Base-by-base conservation (phyloP, 2,888 invertebrate genomes). In the Parnassius mnemosyne region DNA sequence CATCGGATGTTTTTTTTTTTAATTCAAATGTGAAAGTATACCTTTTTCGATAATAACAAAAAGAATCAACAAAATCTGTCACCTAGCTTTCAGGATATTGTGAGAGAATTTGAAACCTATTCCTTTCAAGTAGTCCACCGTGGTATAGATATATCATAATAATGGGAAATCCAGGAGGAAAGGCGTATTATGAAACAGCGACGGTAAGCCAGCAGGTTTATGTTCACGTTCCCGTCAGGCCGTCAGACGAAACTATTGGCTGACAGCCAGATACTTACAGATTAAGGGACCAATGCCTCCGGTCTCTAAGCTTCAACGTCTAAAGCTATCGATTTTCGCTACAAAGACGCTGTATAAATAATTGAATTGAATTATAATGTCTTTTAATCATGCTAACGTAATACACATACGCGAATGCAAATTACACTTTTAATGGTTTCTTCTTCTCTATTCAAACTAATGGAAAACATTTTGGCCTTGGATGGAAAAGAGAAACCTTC, bases 241-340 rank as follows among this genome's bases (percentile, higher is more conserved):
- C 3, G 68, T 70, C 69, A 68, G 70, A 71, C 71, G 67, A 68
- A 68, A 66, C 63, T 57, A 57, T 71, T 85, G 85, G 85, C 80
- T 65, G 60, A 46, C 66, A 58, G 75, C 84, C 85, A 85, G 73
- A 74, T 74, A 71, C 71, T 71, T 69, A 71, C 65, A 73, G 74
- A 75, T 72, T 69, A 73, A 69, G 67, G 61, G 65, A 63, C 72
- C 70, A 71, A 66, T 67, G 63, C 66, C 69, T 13, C 16, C 64
- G 60, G 60, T 66, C 65, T 47, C 68, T 66, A 13, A 11, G n/a
- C 13, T 25, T 43, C 49, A 13, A n/a, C 42, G 20, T 43, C 43
- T 50, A 54, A 43, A 42, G 44, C 43, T 25, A 60, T 54, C 60
- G 60, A 55, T 44, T 41, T 55, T 55, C 41, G 13, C 25, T 50